Evolutionary conservation across 2,888 invertebrate genomes (phyloP).

Genomic region (Tipula confusa): DNA sequence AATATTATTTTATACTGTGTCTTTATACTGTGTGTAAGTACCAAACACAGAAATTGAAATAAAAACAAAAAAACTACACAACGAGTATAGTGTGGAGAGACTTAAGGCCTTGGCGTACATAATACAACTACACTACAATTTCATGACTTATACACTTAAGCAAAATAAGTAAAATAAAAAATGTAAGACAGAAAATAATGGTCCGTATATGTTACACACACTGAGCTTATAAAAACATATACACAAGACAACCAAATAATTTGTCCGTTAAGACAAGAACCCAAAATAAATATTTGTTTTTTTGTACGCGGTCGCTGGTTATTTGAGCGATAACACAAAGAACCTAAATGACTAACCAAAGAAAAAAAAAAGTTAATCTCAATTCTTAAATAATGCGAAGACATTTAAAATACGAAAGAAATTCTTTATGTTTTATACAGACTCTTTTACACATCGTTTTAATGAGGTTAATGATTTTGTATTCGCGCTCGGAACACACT

Average conservation of each 20-base stretch:
- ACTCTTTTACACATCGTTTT: background rate
- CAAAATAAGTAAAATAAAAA: background rate
- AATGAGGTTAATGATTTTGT: background rate
- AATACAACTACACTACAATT: constrained; percentile 5
- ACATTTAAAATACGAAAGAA: background rate
- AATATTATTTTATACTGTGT: background rate
- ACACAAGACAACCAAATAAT: background rate
- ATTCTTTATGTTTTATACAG: background rate
- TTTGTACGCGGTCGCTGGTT: background rate
- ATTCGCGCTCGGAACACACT: background rate
- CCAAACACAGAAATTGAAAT: constrained; percentile 27
- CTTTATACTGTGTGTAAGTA: background rate
- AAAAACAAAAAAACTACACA: background rate
- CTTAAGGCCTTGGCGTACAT: constrained; percentile 25
- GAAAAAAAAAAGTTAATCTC: background rate
- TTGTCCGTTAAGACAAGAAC: background rate
- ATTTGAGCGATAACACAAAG: constrained; percentile 8
- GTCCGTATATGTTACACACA: background rate
- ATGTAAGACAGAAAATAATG: background rate
- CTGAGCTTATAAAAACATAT: background rate
- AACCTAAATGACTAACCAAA: background rate
- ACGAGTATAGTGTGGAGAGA: constrained; percentile 13
- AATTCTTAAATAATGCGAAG: background rate
- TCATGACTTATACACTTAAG: constrained; percentile 16
- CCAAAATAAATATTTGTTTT: background rate